Evolutionary conservation across 2,113 vertebrate genomes (phyloP).

Genomic region (Rissa tridactyla): DNA sequence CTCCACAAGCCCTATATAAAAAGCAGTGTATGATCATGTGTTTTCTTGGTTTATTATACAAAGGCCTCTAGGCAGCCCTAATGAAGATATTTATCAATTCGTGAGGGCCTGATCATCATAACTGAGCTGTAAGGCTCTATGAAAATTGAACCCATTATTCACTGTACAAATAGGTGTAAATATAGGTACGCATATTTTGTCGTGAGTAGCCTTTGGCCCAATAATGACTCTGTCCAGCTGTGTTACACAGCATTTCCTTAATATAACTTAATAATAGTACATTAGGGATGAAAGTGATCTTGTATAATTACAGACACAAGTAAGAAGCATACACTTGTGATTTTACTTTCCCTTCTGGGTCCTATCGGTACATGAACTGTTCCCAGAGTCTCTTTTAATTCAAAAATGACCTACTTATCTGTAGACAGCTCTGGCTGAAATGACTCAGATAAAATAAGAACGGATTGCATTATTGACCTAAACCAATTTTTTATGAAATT

Average conservation of each 20-base stretch:
- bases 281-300: background rate
- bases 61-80: background rate
- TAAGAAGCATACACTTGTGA: background rate
- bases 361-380: background rate
- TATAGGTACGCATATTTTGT: fast-evolving
- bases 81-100: background rate
- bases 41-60: background rate
- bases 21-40: fast-evolving
- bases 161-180: background rate
- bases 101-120: background rate
- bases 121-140: background rate
- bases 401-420: background rate
- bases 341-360: background rate
- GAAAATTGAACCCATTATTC: background rate
- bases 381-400: background rate
- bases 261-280: background rate
- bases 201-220: background rate
- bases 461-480: background rate
- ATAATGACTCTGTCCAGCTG: background rate
- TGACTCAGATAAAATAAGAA: background rate
- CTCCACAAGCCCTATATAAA: fast-evolving
- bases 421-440: background rate
- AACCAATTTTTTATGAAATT: background rate
- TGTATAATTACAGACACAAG: background rate
- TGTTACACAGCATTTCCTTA: background rate